phyloP scores from a whole-genome alignment of 2,888 invertebrate genomes.

The Parnassius glacialis region DNA sequence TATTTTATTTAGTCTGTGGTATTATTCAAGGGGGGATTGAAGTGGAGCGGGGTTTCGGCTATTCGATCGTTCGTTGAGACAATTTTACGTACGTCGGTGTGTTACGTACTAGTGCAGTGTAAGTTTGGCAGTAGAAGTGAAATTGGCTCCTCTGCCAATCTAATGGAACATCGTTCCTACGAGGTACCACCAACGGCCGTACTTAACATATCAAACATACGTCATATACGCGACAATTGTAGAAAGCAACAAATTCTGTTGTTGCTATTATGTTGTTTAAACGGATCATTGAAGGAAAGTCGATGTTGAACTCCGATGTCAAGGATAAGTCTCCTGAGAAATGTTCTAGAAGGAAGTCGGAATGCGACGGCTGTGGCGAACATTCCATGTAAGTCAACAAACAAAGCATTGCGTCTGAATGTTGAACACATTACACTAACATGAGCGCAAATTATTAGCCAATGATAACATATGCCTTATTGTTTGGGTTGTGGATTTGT shows the following conservation, averaged over 20 bases:
- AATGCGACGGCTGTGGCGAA: conserved; percentile 72
- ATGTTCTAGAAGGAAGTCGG: conserved; percentile 74
- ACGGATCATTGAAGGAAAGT: conserved; percentile 80
- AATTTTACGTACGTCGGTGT: conserved; percentile 32
- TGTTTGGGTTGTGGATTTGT: background rate
- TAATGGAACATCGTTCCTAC: conserved; percentile 77
- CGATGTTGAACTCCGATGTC: conserved; percentile 71
- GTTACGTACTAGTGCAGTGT: conserved; percentile 46
- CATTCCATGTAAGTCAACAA: conserved; percentile 70
- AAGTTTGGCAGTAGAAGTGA: conserved; percentile 66
- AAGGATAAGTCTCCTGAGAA: conserved; percentile 60
- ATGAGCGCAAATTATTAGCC: background rate
- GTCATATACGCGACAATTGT: conserved; percentile 69
- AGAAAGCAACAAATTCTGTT: conserved; percentile 75
- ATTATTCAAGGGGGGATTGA: conserved; percentile 36
- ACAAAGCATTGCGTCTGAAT: background rate
- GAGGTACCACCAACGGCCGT: conserved; percentile 59
- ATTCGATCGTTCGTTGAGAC: conserved; percentile 46
- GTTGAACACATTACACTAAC: background rate
- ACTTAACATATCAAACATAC: conserved; percentile 71
- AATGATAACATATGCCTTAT: background rate
- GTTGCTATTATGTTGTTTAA: conserved; percentile 79
- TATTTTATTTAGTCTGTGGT: conserved; percentile 49
- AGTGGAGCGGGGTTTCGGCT: conserved; percentile 43
- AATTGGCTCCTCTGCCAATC: conserved; percentile 72